phyloP scores from a whole-genome alignment of 64 coral and sea anemone species.

The Montipora foliosa region DNA sequence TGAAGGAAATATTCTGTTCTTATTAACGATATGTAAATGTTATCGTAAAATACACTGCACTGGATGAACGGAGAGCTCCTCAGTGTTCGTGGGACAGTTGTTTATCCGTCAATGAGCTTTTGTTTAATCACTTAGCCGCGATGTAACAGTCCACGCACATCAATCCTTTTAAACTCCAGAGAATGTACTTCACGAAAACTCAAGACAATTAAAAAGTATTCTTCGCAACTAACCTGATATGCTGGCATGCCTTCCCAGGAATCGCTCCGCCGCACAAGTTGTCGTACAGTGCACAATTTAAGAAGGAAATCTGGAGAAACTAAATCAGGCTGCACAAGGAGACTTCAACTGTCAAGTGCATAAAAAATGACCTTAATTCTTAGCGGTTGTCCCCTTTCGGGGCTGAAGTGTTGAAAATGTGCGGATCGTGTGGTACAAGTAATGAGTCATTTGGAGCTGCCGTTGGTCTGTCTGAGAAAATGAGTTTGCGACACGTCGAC shows the following conservation, averaged over 20 bases:
- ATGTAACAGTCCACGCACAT: background rate
- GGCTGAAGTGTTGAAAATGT: slow-evolving; percentile 32
- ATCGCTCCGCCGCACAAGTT: background rate
- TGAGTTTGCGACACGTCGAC: background rate
- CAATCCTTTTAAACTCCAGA: background rate
- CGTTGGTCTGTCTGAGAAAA: slow-evolving; percentile 3
- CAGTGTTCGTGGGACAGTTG: background rate
- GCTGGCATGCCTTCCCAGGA: background rate
- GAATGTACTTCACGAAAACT: background rate
- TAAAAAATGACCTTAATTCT: slow-evolving; percentile 56
- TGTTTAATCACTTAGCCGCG: background rate
- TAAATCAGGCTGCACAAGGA: slow-evolving; percentile 25
- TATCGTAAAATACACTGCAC: no score
- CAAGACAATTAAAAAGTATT: background rate
- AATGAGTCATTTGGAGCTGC: background rate
- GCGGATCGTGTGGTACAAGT: background rate
- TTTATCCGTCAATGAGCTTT: slow-evolving; percentile 24
- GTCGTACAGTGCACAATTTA: background rate
- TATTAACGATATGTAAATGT: no score
- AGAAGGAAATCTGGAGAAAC: background rate
- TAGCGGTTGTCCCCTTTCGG: slow-evolving; percentile 46
- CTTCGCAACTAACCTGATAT: slow-evolving; percentile 20
- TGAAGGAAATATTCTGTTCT: no score
- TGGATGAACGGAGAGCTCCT: no score
- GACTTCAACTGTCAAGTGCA: background rate